A percentile compares a stretch with the other conserved stretches of the same genome.
Evolutionary conservation across 2,113 vertebrate species (phyloP).

Genomic region (Entosphenus tridentatus): DNA sequence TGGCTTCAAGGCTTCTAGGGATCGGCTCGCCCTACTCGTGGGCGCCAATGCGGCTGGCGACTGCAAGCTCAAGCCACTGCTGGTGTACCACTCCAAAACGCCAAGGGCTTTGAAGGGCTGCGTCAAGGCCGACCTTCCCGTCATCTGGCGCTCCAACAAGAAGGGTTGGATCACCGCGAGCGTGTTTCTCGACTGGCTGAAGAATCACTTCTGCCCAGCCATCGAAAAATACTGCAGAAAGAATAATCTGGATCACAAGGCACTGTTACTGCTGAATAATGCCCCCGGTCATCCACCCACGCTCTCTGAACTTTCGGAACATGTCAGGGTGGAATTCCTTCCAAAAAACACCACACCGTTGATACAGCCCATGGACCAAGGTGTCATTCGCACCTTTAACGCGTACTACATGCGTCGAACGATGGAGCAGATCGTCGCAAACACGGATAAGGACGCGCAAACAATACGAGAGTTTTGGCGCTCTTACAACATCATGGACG

Average conservation of each 20-base stretch:
- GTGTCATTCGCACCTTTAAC: neutral
- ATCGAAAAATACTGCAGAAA: constrained; percentile 6
- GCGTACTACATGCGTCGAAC: neutral
- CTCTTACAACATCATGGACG: neutral
- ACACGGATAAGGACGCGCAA: neutral
- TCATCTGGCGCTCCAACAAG: constrained; percentile 6
- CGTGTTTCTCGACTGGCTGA: constrained; percentile 8
- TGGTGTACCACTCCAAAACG: constrained; percentile 6
- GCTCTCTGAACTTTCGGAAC: neutral
- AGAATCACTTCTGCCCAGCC: constrained; percentile 1
- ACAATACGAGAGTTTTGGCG: neutral
- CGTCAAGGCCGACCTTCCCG: constrained; percentile 5
- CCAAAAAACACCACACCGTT: neutral
- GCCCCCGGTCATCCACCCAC: constrained; percentile 4
- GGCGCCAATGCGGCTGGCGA: constrained; percentile 2
- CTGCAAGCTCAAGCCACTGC: constrained; percentile 6
- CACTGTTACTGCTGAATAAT: constrained; percentile 7
- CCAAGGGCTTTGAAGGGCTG: constrained; percentile 6
- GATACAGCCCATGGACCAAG: constrained; percentile 2
- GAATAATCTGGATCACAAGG: constrained; percentile 5
- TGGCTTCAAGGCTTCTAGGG: constrained; percentile 9
- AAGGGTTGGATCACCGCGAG: constrained; percentile 8
- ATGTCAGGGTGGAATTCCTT: neutral
- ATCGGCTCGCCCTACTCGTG: constrained; percentile 8
- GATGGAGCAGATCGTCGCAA: neutral